phyloP scores from a whole-genome alignment of 2,797 vertebrate species.

The Halcyon badia region DNA sequence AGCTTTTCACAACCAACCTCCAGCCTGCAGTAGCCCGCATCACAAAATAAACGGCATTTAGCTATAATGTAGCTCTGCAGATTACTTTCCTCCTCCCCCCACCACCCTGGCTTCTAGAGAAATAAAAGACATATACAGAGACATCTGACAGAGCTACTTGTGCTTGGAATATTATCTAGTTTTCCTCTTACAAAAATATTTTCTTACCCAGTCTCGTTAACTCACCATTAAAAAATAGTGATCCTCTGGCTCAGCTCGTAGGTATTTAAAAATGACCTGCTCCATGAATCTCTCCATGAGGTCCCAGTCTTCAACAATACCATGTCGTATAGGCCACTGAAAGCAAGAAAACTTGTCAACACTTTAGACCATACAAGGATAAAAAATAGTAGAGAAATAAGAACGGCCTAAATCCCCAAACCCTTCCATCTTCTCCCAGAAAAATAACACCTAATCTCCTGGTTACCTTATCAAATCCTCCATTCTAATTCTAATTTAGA shows the following conservation, averaged over 20 bases:
- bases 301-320: conserved; percentile 86
- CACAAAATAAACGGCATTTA: background rate
- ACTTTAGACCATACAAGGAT: background rate
- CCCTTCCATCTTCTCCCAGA: background rate
- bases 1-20: background rate
- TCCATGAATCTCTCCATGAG: conserved; percentile 88
- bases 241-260: conserved; percentile 85
- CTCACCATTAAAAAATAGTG: conserved; percentile 87
- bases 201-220: background rate
- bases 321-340: conserved; percentile 86
- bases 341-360: conserved; percentile 1
- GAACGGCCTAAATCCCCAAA: background rate
- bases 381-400: background rate
- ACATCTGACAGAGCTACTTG: background rate
- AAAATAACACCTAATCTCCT: background rate
- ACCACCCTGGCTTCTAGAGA: background rate
- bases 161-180: background rate
- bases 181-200: background rate
- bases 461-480: background rate
- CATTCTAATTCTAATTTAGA: background rate
- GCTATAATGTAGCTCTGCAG: background rate
- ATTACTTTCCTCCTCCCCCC: background rate
- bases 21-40: background rate
- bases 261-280: conserved; percentile 86
- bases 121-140: background rate